Conservation (phyloP, 2,888 invertebrate species). For the Agrochola lota region DNA sequence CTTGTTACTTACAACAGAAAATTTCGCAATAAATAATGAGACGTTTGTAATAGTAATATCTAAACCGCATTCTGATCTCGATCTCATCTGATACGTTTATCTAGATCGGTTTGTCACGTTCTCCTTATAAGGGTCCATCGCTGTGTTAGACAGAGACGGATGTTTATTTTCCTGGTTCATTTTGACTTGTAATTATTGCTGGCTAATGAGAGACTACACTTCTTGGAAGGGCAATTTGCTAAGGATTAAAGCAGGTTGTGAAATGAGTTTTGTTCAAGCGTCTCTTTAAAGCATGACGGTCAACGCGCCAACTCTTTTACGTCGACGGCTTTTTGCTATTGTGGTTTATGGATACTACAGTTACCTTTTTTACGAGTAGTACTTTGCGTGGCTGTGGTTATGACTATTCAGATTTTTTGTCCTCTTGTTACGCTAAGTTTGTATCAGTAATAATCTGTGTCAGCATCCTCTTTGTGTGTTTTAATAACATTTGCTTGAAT, state of each 20-base stretch:
- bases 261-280: slow-evolving; percentile 65
- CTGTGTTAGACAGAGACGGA: slow-evolving; percentile 74
- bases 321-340: slow-evolving; percentile 50
- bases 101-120: slow-evolving; percentile 84
- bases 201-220: slow-evolving; percentile 79
- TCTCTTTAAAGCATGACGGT: slow-evolving; percentile 55
- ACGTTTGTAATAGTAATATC: slow-evolving; percentile 83
- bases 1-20: slow-evolving; percentile 71
- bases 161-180: slow-evolving; percentile 75
- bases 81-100: slow-evolving; percentile 84
- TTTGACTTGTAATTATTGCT: slow-evolving; percentile 82
- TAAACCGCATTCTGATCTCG: slow-evolving; percentile 81
- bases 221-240: slow-evolving; percentile 79
- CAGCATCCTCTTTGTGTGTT: slow-evolving; percentile 21
- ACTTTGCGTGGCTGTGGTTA: slow-evolving; percentile 37
- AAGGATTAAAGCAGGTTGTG: slow-evolving; percentile 70
- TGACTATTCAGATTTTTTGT: slow-evolving; percentile 45
- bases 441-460: slow-evolving; percentile 21
- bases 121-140: slow-evolving; percentile 65
- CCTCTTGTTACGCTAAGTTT: slow-evolving; percentile 4
- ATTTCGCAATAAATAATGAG: slow-evolving; percentile 84
- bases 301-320: slow-evolving; percentile 48
- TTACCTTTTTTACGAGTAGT: slow-evolving; percentile 58
- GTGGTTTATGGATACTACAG: slow-evolving; percentile 56
- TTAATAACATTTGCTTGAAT: slow-evolving; percentile 9